phyloP scores from a whole-genome alignment of 2,888 invertebrate genomes.

The Muschampia plurimacula region DNA sequence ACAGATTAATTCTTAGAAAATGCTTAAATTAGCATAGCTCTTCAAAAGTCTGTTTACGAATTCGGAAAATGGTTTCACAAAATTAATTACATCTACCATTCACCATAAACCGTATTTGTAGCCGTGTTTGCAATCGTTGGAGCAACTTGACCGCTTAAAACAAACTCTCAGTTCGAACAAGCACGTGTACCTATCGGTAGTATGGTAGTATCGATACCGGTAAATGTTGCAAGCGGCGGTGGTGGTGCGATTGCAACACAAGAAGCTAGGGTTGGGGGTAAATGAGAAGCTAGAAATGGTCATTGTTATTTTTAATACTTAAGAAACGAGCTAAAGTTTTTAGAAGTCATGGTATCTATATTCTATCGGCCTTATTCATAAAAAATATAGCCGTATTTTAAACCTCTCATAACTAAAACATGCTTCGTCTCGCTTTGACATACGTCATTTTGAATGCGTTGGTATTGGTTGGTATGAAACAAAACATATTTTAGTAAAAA shows the following conservation, averaged over 20 bases:
- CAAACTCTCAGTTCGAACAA: neutral
- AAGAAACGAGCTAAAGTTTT: too few species aligned
- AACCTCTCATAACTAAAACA: too few species aligned
- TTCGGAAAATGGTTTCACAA: slow-evolving; percentile 15
- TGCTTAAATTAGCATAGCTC: neutral
- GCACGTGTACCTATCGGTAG: slow-evolving; percentile 4
- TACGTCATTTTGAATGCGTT: too few species aligned
- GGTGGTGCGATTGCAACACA: slow-evolving; percentile 1
- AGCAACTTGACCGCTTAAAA: neutral
- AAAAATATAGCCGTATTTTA: too few species aligned
- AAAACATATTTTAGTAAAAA: too few species aligned
- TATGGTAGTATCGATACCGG: neutral
- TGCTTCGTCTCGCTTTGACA: too few species aligned
- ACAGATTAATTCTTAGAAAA: neutral
- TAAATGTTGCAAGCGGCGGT: slow-evolving; percentile 5
- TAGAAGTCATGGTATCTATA: too few species aligned
- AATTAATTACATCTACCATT: slow-evolving; percentile 29
- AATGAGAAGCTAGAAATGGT: too few species aligned
- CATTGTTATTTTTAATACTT: too few species aligned
- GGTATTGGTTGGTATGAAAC: too few species aligned
- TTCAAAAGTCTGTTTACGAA: slow-evolving; percentile 18
- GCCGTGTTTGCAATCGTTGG: slow-evolving; percentile 26
- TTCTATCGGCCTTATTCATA: too few species aligned
- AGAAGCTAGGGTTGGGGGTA: neutral
- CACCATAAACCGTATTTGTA: slow-evolving; percentile 31